Base-by-base conservation (phyloP, 2,888 invertebrate genomes). In the Drosophila ezoana region DNA sequence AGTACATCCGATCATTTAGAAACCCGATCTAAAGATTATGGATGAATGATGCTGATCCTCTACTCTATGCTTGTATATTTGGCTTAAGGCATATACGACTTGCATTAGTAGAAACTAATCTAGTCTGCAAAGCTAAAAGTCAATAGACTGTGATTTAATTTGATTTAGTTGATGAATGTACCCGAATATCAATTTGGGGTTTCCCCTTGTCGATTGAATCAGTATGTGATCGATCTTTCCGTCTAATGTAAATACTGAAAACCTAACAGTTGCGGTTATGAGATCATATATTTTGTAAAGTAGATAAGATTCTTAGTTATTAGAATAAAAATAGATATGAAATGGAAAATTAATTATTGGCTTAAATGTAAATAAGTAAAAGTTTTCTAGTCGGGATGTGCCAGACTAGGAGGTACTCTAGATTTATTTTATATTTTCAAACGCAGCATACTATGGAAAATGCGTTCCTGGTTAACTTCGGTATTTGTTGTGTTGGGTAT, bases 21-120 rank as follows among this genome's bases (percentile, higher is more conserved):
- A 61, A 48, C 35, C 48, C 59, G 77, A 75, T 77, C 63, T 47
- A 40, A 5, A 56, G 67, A 76, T 76, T 62, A 67, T 51, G 32
- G 16, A 43, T 40, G n/a, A 33, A 43, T 28, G 5, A 32, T 33
- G 40, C 37, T 41, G 48, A 70, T 70, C 56, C 38, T 61, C 38
- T 45, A 9, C 28, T n/a, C n/a, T 45, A 11, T 13, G 14, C 32
- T 38, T 37, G 18, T 4, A 14, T 3, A 44, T 23, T 5, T 11
- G 6, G 14, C 9, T 10, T 1, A 2, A 16, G 35, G 9, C 10
- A 37, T 38, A 37, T 18, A 33, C 60, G 65, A 71, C 44, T 45
- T 4, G 1, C 5, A 6, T 2, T 65, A 35, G 13, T 11, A 35
- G 13, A 35, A 35, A 8, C 14, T 6, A 4, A 38, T n/a, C n/a